Conservation (phyloP, 2,888 invertebrate genomes). For the Subacronicta megacephala region DNA sequence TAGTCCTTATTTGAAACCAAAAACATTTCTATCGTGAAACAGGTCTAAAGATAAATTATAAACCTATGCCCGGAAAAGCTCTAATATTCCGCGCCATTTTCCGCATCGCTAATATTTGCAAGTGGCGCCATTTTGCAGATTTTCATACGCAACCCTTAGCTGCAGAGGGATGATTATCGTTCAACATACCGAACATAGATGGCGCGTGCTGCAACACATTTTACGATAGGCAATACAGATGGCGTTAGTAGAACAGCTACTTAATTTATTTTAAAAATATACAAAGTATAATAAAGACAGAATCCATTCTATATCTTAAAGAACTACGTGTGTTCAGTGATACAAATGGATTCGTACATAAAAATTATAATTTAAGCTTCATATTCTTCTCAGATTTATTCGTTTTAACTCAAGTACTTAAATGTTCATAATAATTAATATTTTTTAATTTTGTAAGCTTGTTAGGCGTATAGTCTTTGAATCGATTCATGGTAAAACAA, state of each 20-base stretch:
- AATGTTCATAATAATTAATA: too few species aligned
- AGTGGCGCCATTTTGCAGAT: constrained; percentile 84
- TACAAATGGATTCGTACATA: too few species aligned
- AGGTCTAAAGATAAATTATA: neutral
- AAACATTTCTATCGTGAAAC: too few species aligned
- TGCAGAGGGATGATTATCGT: constrained; percentile 77
- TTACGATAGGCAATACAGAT: constrained; percentile 66
- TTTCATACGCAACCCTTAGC: constrained; percentile 84
- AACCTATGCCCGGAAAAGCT: neutral
- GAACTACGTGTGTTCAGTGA: too few species aligned
- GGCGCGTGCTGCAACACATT: constrained; percentile 63
- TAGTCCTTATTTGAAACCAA: too few species aligned
- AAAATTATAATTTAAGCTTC: too few species aligned
- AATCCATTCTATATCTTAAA: too few species aligned
- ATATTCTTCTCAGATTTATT: neutral
- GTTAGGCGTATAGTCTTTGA: too few species aligned
- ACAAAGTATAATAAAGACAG: neutral
- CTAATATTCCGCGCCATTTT: constrained; percentile 56
- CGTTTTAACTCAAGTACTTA: neutral
- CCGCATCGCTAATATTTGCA: constrained; percentile 55
- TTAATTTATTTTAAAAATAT: neutral
- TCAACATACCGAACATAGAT: constrained; percentile 67
- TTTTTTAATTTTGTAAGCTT: too few species aligned
- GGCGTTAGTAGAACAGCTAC: constrained; percentile 65
- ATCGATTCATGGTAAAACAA: neutral